Base-by-base conservation (phyloP, 2,888 invertebrate genomes). In the Drosophila pseudotakahashii region DNA sequence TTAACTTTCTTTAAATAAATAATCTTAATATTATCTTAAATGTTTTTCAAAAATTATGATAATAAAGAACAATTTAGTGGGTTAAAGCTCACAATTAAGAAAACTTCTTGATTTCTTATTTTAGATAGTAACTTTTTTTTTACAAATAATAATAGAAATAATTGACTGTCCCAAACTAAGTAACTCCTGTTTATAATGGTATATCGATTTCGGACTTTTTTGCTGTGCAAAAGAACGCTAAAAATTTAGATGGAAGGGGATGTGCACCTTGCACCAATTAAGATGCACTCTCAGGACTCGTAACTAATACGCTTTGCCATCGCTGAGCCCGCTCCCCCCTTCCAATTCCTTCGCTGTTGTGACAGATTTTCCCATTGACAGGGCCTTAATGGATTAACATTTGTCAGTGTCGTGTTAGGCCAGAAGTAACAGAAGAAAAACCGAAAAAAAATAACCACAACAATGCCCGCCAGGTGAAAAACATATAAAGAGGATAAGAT, bases 331-430 rank as follows among this genome's bases (percentile, higher is more conserved):
- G n/a, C n/a, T n/a, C n/a, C 23, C 30, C 19, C 13, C 44, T n/a
- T 9, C 26, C 41, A 9, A 30, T 48, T 58, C 39, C 44, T 51
- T 23, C 45, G 59, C 55, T 79, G 75, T 75, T 86, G 87, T 90
- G 90, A 90, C 90, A 88, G 86, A 90, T 90, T 89, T 89, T 81
- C 69, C 86, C 81, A 90, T 90, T 90, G 90, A 90, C 90, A 90
- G 90, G 81, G 80, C 75, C 80, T 87, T 90, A 90, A 90, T 90
- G 90, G 90, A 90, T 90, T 89, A 90, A 85, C 88, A 90, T 90
- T 90, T 89, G 89, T 90, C 88, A 76, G 81, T 82, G 91, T 89
- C 90, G 89, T 78, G 90, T 90, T 89, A 85, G 81, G 71, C 79
- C 69, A 47, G 34, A 10, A 14, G 52, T 11, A 11, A 16, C 13